Evolutionary conservation across 2,888 invertebrate species (phyloP).

Genomic region (Drosophila hamatofila): DNA sequence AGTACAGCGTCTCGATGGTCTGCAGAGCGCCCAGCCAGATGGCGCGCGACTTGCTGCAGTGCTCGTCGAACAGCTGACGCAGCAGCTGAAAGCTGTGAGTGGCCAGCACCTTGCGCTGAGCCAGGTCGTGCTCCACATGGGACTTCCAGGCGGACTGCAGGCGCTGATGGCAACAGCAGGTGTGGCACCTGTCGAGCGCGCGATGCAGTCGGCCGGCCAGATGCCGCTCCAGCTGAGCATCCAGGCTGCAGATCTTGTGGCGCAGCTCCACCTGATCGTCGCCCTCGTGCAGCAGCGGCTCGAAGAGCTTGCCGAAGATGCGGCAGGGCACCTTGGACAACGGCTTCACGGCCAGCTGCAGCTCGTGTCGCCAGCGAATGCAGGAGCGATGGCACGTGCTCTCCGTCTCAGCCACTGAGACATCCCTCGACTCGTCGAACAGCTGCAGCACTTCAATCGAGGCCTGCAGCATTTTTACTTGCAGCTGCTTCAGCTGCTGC

Average conservation of each 20-base stretch:
- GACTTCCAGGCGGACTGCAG: neutral
- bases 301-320: conserved; percentile 1
- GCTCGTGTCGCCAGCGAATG: conserved; percentile 2
- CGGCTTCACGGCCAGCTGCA: neutral
- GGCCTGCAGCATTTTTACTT: neutral
- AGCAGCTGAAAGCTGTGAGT: conserved; percentile 12
- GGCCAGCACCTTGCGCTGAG: neutral
- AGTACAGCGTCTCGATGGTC: conserved; percentile 12
- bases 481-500: neutral
- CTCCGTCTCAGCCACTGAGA: neutral
- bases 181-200: neutral
- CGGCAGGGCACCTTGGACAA: neutral
- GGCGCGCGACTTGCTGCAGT: conserved; percentile 6
- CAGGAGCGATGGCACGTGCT: neutral
- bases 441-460: neutral
- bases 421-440: neutral
- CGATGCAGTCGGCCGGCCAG: neutral
- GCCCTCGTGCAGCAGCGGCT: conserved; percentile 3
- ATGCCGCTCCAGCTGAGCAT: neutral
- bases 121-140: neutral
- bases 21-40: conserved; percentile 8
- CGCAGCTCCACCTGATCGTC: conserved; percentile 1
- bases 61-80: conserved; percentile 8
- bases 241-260: neutral
- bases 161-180: conserved; percentile 3